Evolutionary conservation across 1,140 invertebrate genomes (phyloP).

Genomic region (Drosophila bifasciata): DNA sequence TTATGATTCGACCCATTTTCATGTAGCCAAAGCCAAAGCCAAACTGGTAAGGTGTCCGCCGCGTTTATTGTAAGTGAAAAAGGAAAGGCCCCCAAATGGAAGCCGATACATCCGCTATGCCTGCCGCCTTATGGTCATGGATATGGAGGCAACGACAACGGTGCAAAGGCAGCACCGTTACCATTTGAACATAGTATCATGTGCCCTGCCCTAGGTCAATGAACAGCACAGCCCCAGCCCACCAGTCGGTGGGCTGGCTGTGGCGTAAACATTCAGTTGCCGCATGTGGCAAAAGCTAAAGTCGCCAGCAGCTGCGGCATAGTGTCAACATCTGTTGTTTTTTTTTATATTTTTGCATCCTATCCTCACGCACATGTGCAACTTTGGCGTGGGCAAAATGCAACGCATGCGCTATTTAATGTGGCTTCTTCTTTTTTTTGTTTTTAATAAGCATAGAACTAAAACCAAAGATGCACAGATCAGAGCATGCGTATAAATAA

Average conservation of each 20-base stretch:
- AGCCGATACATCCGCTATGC: conserved; percentile 42
- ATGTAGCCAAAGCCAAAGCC: conserved; percentile 4
- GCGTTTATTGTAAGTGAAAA: conserved; percentile 21
- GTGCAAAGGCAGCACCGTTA: no score
- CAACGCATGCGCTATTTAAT: conserved; percentile 53
- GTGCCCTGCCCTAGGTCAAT: conserved; percentile 58
- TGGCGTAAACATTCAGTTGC: conserved; percentile 40
- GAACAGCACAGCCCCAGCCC: conserved; percentile 23
- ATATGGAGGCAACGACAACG: conserved; percentile 1
- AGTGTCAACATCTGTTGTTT: conserved; percentile 65
- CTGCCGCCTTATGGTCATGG: conserved; percentile 17
- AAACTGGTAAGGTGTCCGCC: conserved; percentile 40
- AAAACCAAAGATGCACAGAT: conserved; percentile 39
- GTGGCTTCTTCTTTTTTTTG: conserved; percentile 34
- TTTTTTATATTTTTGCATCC: conserved; percentile 50
- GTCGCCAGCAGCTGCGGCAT: conserved; percentile 48
- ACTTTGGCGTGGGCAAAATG: conserved; percentile 10
- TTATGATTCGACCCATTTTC: conserved; percentile 39
- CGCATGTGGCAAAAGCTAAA: conserved; percentile 62
- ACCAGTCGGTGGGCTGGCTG: conserved; percentile 21
- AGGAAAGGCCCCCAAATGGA: conserved; percentile 54
- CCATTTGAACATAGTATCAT: conserved; percentile 34
- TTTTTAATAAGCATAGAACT: conserved; percentile 57
- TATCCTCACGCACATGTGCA: conserved; percentile 65
- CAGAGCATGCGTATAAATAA: conserved; percentile 46